Base-by-base conservation (phyloP, 2,888 invertebrate species). In the Metalampra italica region DNA sequence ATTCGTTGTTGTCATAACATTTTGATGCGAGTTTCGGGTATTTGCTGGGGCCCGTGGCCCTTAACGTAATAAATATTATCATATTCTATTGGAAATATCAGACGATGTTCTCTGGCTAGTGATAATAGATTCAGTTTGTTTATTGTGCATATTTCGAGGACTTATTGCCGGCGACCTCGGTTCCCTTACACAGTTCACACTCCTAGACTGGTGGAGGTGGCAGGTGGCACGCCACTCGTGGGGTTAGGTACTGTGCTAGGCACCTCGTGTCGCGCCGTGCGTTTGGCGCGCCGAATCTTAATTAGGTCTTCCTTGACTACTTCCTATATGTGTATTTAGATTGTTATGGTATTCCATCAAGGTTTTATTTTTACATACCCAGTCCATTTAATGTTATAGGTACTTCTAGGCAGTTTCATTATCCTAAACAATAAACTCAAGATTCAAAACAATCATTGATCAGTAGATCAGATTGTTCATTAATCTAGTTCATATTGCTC, bases 1-100 rank as follows among this genome's bases (percentile, higher is more conserved):
- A 87, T 71, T 77, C 69, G 74, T n/a, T 89, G 89, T 88, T 89
- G 87, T 86, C 88, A 89, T 79, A 76, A 75, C 75, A 75, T 71
- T 71, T 75, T 69, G 62, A 54, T 68, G 50, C 51, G 56, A 49
- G 62, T 59, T 62, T 50, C 49, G 32, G 57, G 49, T 62, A 55
- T 62, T 56, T 64, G 50, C 47, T 50, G 51, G 42, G 39, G 44
- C 8, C 32, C 7, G 36, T 36, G 36, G 36, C 11, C n/a, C 22
- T 5, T 22, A 22, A 22, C 22, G 22, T 22, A 5, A 22, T 22
- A 22, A 22, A 22, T 22, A 22, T 22, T 22, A 22, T 22, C 22
- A 22, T 22, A 22, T 22, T 22, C 2, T n/a, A n/a, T 36, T 36
- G 7, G 36, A n/a, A 36, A n/a, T 36, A n/a, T 36, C 8, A n/a